These are phyloP conservation scores for Austrofundulus limnaeus DNA, from an alignment of 2,113 vertebrate species.

Conservation along the genomic window DNA sequence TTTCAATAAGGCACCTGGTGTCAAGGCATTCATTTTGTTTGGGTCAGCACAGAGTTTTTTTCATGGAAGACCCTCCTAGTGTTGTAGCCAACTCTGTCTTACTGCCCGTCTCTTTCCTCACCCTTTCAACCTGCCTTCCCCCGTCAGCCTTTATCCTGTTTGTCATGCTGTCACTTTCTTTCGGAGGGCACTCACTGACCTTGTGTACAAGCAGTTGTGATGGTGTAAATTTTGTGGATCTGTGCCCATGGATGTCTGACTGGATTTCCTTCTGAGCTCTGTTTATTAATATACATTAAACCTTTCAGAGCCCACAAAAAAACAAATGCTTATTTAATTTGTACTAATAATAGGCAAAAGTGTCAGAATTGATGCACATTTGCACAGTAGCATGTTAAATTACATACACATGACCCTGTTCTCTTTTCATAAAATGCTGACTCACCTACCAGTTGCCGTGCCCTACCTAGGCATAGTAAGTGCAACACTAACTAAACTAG, in stretches of 20 bases:
- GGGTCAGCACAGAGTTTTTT: conserved; percentile 28
- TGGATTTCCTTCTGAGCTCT: neutral
- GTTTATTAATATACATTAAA: conserved; percentile 19
- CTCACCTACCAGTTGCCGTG: too few species aligned
- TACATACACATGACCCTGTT: neutral
- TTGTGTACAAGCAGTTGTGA: conserved; percentile 59
- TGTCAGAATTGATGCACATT: conserved; percentile 4
- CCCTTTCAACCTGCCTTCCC: conserved; percentile 2
- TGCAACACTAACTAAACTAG: conserved; percentile 54
- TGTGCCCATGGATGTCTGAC: neutral
- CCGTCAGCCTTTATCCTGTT: conserved; percentile 36
- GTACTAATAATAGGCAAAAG: neutral
- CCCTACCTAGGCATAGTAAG: too few species aligned
- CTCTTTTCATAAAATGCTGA: conserved; percentile 45
- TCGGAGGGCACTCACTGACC: conserved; percentile 64
- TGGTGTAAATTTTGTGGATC: conserved; percentile 17
- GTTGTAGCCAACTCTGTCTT: conserved; percentile 29
- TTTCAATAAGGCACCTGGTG: conserved; percentile 13
- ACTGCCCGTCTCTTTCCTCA: conserved; percentile 21
- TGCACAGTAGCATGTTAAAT: neutral
- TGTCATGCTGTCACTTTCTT: conserved; percentile 71
- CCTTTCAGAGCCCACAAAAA: neutral
- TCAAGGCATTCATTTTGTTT: conserved; percentile 48
- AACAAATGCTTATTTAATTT: neutral
- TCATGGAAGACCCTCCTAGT: conserved; percentile 53